A percentile compares a stretch with the other conserved stretches of the same genome.
Conservation (phyloP, 30 jellyfish, hydroid and myxozoan genomes). For the Chironex yamaguchii region DNA sequence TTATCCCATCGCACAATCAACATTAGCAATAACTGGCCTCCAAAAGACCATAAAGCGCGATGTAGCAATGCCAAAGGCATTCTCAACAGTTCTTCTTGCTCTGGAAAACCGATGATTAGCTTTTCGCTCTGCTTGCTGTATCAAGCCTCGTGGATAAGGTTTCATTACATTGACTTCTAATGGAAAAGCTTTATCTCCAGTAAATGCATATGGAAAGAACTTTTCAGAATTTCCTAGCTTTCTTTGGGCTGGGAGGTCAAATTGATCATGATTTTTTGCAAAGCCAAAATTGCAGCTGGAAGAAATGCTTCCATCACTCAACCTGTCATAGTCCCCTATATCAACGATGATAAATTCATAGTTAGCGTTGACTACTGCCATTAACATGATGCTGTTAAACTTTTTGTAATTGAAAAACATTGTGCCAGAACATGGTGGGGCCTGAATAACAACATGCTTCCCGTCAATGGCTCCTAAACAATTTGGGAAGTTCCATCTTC, state of each 20-base stretch:
- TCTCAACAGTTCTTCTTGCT: too few relatives aligned
- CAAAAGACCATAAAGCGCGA: too few relatives aligned
- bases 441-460: background rate
- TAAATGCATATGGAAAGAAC: background rate
- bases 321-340: background rate
- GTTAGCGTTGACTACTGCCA: background rate
- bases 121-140: too few relatives aligned
- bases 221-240: background rate
- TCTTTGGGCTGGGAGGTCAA: background rate
- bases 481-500: slow-evolving; percentile 24
- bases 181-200: too few relatives aligned
- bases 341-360: background rate
- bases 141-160: too few relatives aligned
- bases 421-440: background rate
- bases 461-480: background rate
- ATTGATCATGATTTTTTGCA: too few relatives aligned
- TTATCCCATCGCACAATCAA: background rate
- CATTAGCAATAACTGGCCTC: too few relatives aligned
- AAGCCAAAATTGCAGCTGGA: too few relatives aligned
- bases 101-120: too few relatives aligned
- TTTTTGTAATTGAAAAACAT: background rate
- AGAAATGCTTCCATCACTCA: too few relatives aligned
- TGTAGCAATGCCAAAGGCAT: too few relatives aligned
- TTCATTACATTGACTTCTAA: too few relatives aligned
- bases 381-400: background rate